phyloP scores from a whole-genome alignment of 1,140 invertebrate genomes.

The Cydia strobilella region DNA sequence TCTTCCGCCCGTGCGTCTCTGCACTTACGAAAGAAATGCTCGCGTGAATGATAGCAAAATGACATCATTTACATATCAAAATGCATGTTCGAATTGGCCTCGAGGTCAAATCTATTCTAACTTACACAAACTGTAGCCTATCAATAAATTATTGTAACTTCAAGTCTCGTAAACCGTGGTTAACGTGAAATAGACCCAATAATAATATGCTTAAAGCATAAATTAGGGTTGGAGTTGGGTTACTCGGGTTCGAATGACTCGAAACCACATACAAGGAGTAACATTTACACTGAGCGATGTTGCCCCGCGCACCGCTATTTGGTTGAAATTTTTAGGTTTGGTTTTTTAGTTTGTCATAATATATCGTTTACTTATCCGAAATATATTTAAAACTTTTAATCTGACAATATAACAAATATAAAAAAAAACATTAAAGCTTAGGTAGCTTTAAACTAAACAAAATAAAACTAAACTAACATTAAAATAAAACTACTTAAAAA shows the following conservation, averaged over 20 bases:
- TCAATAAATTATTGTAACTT: constrained; percentile 20
- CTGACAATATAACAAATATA: too few species aligned
- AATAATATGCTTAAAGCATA: not conserved
- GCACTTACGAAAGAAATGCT: too few species aligned
- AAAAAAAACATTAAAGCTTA: too few species aligned
- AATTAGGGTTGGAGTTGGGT: not conserved
- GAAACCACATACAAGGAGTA: not conserved
- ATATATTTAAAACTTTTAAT: too few species aligned
- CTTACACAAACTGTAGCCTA: not conserved
- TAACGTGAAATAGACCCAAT: not conserved
- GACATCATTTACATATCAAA: not conserved
- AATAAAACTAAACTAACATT: too few species aligned
- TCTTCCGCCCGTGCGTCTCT: too few species aligned
- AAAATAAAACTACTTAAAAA: too few species aligned
- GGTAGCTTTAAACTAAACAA: too few species aligned
- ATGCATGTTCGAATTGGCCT: not conserved
- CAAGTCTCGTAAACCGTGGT: not conserved
- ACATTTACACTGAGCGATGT: not conserved
- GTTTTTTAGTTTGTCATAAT: too few species aligned
- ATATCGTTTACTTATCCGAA: too few species aligned
- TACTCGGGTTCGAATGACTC: not conserved
- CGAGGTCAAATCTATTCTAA: not conserved
- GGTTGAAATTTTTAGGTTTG: not conserved
- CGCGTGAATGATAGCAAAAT: too few species aligned
- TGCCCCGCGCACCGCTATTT: not conserved